These are phyloP conservation scores for Chironomus riparius DNA, from an alignment of 2,888 invertebrate species.

Conservation along the genomic window DNA sequence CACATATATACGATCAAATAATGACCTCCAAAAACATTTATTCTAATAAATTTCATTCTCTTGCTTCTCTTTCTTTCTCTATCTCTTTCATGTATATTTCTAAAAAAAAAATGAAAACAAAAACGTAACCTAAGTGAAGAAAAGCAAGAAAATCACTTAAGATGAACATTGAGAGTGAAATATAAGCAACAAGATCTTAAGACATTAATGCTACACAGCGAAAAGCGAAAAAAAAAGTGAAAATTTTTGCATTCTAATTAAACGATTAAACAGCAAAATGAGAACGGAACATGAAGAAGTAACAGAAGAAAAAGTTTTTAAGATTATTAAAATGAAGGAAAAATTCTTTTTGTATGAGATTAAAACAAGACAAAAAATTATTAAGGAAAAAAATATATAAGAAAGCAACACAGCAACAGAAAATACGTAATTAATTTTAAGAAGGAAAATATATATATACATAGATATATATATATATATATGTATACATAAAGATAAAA, in stretches of 20 bases:
- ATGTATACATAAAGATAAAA: background rate
- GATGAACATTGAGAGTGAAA: background rate
- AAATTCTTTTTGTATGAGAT: slow-evolving; percentile 28
- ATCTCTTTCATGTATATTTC: background rate
- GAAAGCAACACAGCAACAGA: slow-evolving; percentile 10
- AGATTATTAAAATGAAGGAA: slow-evolving; percentile 30
- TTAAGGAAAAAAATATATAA: slow-evolving; percentile 15
- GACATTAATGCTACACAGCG: background rate
- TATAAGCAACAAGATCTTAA: background rate
- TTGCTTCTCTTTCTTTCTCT: background rate
- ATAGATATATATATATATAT: too few species aligned
- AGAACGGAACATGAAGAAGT: slow-evolving; percentile 30
- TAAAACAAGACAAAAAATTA: slow-evolving; percentile 22
- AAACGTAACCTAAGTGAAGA: background rate
- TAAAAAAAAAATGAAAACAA: background rate
- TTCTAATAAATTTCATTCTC: background rate
- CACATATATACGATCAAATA: background rate
- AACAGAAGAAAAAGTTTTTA: slow-evolving; percentile 26
- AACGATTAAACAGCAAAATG: background rate
- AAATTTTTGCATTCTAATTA: background rate
- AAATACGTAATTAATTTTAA: slow-evolving; percentile 28
- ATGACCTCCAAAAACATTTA: background rate
- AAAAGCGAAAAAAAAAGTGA: background rate
- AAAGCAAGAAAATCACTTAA: background rate
- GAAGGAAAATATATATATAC: slow-evolving; percentile 8